Percentiles rank a stretch among this genome's conserved stretches.
Evolutionary conservation across 1,140 invertebrate genomes (phyloP).

Genomic region (Drosophila nebulosa): DNA sequence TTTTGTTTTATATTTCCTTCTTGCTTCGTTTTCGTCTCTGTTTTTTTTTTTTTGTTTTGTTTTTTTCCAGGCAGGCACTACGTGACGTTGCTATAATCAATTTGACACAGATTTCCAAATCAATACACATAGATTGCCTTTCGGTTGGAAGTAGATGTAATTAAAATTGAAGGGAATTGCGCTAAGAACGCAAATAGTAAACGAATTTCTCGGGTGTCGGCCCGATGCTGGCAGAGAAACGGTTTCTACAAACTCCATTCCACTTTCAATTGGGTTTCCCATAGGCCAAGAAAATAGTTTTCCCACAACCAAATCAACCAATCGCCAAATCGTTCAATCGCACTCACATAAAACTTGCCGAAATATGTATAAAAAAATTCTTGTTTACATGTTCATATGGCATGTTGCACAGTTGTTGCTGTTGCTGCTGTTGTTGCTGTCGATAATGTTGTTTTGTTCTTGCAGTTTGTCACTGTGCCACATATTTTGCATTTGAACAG

Average conservation of each 20-base stretch:
- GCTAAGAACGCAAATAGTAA: neutral
- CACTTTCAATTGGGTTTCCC: no score
- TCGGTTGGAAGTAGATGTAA: neutral
- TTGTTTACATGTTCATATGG: slow-evolving; percentile 55
- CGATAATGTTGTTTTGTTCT: neutral
- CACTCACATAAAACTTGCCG: neutral
- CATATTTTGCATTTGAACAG: slow-evolving; percentile 45
- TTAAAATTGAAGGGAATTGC: neutral
- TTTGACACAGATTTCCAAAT: slow-evolving; percentile 73
- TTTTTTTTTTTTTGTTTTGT: slow-evolving; percentile 17
- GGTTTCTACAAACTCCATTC: no score
- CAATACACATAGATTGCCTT: slow-evolving; percentile 45
- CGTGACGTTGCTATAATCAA: slow-evolving; percentile 59
- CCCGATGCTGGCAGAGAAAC: no score
- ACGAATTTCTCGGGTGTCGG: no score
- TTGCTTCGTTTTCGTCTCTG: neutral
- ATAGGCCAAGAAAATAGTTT: no score
- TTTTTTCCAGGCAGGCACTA: slow-evolving; percentile 1
- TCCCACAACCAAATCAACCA: slow-evolving; percentile 1
- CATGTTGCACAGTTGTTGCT: slow-evolving; percentile 32
- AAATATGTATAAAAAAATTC: slow-evolving; percentile 13
- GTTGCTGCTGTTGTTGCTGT: neutral
- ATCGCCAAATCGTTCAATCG: slow-evolving; percentile 6
- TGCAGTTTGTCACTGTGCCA: slow-evolving; percentile 30
- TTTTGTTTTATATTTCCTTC: slow-evolving; percentile 27